phyloP scores from a whole-genome alignment of 2,888 invertebrate genomes.

The Heliconius aoede region DNA sequence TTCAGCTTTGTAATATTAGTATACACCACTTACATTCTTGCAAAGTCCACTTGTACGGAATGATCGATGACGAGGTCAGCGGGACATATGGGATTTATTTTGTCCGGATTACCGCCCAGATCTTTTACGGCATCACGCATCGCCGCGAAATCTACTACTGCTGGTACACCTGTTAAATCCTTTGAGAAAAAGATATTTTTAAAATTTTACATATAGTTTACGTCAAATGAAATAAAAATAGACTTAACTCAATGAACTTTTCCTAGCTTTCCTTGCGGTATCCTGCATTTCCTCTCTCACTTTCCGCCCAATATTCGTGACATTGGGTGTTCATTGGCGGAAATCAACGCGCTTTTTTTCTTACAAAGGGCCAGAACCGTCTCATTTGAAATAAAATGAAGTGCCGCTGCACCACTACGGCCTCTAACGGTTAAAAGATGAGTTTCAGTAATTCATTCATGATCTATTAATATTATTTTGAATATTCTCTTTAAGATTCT shows the following conservation, averaged over 20 bases:
- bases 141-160: constrained; percentile 98
- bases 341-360: not conserved
- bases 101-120: constrained; percentile 94
- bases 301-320: not conserved
- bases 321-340: not conserved
- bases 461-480: too few species aligned
- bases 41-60: constrained; percentile 98
- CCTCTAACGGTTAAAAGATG: too few species aligned
- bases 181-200: constrained; percentile 56
- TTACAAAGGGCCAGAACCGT: not conserved
- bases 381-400: too few species aligned
- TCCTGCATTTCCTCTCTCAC: not conserved
- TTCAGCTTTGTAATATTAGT: too few species aligned
- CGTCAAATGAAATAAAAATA: too few species aligned
- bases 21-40: constrained; percentile 83
- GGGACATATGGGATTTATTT: constrained; percentile 98
- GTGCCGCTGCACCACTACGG: too few species aligned
- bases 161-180: constrained; percentile 95
- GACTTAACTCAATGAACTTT: too few species aligned
- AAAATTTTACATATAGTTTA: too few species aligned
- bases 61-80: constrained; percentile 99
- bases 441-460: too few species aligned
- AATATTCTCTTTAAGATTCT: too few species aligned
- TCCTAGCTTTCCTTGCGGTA: not conserved
- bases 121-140: constrained; percentile 97